A percentile compares a stretch with the other conserved stretches of the same genome.
These are phyloP conservation scores for Paramisgurnus dabryanus DNA, from an alignment of 2,113 vertebrate species.

Conservation along the genomic window DNA sequence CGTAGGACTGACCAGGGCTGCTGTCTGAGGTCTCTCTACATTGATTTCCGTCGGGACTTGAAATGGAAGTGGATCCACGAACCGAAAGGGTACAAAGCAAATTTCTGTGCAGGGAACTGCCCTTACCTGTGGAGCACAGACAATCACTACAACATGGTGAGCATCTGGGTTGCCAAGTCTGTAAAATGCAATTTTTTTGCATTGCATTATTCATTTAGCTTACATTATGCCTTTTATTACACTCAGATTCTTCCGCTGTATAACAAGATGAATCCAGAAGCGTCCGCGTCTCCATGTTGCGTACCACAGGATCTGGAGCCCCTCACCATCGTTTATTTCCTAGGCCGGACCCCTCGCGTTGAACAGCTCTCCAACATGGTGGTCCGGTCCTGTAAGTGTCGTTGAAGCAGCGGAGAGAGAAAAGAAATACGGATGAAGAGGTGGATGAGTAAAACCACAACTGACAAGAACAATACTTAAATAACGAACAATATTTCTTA, in stretches of 20 bases:
- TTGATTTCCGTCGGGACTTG: constrained; percentile 81
- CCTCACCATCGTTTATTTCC: constrained; percentile 80
- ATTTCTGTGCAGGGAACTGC: constrained; percentile 81
- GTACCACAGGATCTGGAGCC: constrained; percentile 81
- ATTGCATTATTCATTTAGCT: neutral
- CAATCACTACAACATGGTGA: constrained; percentile 82
- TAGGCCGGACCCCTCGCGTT: constrained; percentile 76
- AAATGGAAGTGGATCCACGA: constrained; percentile 85
- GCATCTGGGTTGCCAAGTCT: constrained; percentile 4
- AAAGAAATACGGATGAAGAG: constrained; percentile 27
- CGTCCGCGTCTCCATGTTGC: constrained; percentile 77
- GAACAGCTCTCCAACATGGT: constrained; percentile 84
- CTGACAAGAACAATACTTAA: neutral
- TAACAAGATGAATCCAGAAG: constrained; percentile 81
- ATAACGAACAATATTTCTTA: neutral
- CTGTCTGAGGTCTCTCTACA: constrained; percentile 80
- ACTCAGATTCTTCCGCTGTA: constrained; percentile 79
- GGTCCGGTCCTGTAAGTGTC: constrained; percentile 80
- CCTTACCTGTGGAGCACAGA: constrained; percentile 82
- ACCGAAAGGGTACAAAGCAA: constrained; percentile 81
- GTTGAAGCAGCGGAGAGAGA: constrained; percentile 55
- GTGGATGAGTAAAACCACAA: constrained; percentile 9
- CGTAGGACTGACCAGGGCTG: constrained; percentile 74
- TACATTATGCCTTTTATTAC: neutral
- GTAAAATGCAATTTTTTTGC: neutral